These are phyloP conservation scores for Enteromius radiatus DNA, from an alignment of 2,797 vertebrate genomes.

Conservation along the genomic window DNA sequence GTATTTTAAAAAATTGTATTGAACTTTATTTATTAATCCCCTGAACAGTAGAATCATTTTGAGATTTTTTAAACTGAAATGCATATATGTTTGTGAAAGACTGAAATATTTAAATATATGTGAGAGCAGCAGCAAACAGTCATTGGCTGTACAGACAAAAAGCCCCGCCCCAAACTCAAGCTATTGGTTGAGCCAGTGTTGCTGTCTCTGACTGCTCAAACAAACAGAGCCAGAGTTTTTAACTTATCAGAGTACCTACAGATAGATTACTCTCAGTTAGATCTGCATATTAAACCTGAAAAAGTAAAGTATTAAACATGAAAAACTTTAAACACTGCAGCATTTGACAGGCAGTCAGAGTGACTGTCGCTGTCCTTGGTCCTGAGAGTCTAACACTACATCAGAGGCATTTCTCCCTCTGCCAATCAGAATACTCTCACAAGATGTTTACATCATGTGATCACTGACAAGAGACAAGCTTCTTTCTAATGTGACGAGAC, in stretches of 20 bases:
- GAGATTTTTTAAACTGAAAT: not conserved
- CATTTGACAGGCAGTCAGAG: not conserved
- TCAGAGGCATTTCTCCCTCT: not conserved
- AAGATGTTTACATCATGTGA: constrained; percentile 30
- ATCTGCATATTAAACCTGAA: not conserved
- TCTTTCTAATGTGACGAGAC: not conserved
- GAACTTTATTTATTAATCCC: no score
- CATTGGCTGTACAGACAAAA: not conserved
- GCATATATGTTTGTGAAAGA: not conserved
- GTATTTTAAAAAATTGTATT: no score
- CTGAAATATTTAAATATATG: not conserved
- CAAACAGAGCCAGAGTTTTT: not conserved
- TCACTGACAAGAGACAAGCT: not conserved
- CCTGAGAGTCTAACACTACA: constrained; percentile 35
- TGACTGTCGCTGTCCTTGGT: constrained; percentile 65
- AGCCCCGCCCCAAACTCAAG: not conserved
- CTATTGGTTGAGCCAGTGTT: not conserved
- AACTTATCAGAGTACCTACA: not conserved
- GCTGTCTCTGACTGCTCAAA: not conserved
- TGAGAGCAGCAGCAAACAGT: not conserved
- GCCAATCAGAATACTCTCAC: constrained; percentile 10
- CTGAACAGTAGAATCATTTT: no score
- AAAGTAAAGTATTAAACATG: not conserved
- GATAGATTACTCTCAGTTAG: no score
- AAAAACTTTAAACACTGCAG: not conserved